phyloP scores from a whole-genome alignment of 2,113 vertebrate species.

The Corythornis vintsioides region DNA sequence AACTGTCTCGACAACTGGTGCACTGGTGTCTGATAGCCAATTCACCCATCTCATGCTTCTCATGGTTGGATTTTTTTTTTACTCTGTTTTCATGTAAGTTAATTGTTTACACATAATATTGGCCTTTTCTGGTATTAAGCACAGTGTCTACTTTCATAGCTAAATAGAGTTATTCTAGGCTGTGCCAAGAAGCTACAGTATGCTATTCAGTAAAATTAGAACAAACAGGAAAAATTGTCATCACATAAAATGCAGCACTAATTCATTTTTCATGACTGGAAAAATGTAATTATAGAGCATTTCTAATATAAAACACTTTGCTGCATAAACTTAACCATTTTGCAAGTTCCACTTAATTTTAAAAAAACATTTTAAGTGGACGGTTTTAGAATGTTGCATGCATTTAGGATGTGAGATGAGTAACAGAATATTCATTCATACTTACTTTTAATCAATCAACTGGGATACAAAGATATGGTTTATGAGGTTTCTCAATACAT shows the following conservation, averaged over 20 bases:
- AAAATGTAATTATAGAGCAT: conserved; percentile 75
- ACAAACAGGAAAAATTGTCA: conserved; percentile 75
- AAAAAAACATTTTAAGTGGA: conserved; percentile 63
- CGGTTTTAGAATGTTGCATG: conserved; percentile 54
- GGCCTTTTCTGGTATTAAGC: conserved; percentile 25
- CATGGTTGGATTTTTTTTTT: background rate
- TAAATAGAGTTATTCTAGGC: conserved; percentile 68
- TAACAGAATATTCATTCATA: conserved; percentile 37
- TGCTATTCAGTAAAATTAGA: conserved; percentile 74
- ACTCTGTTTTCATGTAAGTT: conserved; percentile 21
- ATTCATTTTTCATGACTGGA: conserved; percentile 76
- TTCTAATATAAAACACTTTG: conserved; percentile 72
- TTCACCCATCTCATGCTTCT: background rate
- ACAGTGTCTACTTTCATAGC: conserved; percentile 51
- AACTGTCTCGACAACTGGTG: background rate
- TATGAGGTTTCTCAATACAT: background rate
- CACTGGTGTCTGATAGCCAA: background rate
- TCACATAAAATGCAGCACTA: conserved; percentile 74
- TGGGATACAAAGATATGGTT: conserved; percentile 15
- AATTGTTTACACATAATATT: conserved; percentile 46
- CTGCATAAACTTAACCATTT: conserved; percentile 69
- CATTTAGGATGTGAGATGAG: conserved; percentile 55
- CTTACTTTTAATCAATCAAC: conserved; percentile 42
- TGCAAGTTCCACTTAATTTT: conserved; percentile 71
- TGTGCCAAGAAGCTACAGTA: conserved; percentile 67